These are phyloP conservation scores for Felis catus DNA, from an alignment of 2,113 vertebrate genomes.

Conservation along the genomic window DNA sequence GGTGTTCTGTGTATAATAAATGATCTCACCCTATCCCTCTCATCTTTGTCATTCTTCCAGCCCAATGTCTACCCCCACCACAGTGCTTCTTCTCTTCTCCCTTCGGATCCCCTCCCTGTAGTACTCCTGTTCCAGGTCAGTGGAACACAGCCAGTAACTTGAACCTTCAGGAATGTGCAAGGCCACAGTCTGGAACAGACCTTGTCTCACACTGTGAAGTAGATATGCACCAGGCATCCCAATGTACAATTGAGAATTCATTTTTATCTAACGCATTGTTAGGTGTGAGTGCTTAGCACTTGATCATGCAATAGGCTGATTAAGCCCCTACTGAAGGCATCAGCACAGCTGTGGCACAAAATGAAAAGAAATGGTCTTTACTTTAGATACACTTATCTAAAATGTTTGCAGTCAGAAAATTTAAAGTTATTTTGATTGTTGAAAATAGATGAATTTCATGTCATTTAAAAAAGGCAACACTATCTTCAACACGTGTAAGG, in stretches of 20 bases:
- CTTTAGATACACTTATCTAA: neutral
- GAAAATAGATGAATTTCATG: neutral
- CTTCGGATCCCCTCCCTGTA: neutral
- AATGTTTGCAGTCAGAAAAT: neutral
- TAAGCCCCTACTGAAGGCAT: neutral
- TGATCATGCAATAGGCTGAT: neutral
- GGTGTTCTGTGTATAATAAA: neutral
- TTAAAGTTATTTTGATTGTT: neutral
- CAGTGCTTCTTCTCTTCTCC: neutral
- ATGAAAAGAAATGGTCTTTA: neutral
- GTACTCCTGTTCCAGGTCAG: neutral
- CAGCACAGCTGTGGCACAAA: neutral
- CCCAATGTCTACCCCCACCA: rapidly evolving
- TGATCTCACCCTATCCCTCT: neutral
- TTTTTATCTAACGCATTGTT: neutral
- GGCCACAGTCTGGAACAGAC: neutral
- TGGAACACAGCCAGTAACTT: neutral
- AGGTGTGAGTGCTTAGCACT: neutral
- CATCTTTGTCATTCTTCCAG: neutral
- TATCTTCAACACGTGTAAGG: neutral
- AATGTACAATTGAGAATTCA: neutral
- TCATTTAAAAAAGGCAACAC: neutral
- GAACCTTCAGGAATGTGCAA: neutral
- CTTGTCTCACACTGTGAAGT: neutral
- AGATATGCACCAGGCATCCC: neutral